These are phyloP conservation scores for Acanthosepion esculentum DNA, from an alignment of 2,888 invertebrate genomes.

Conservation along the genomic window DNA sequence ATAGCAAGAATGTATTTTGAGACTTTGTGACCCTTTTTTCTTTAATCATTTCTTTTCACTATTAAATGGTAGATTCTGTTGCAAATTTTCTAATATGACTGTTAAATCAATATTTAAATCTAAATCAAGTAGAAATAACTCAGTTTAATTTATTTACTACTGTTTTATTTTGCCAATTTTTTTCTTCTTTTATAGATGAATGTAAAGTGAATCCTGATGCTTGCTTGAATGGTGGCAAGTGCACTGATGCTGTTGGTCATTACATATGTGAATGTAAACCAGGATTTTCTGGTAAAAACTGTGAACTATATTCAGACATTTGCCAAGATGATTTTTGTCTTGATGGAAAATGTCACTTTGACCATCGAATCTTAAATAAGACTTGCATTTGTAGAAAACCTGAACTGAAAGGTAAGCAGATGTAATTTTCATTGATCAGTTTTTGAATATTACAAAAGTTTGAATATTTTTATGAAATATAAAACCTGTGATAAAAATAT, in stretches of 20 bases:
- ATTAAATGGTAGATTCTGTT: no score
- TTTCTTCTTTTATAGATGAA: conserved; percentile 16
- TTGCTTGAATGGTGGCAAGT: not conserved
- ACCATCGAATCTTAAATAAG: not conserved
- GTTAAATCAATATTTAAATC: no score
- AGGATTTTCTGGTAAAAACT: not conserved
- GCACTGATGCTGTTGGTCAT: not conserved
- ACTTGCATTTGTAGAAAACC: conserved; percentile 34
- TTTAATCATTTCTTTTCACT: no score
- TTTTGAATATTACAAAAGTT: not conserved
- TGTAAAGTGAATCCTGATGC: not conserved
- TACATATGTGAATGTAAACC: not conserved
- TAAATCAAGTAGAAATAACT: no score
- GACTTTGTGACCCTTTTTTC: no score
- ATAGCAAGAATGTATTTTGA: no score
- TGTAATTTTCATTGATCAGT: not conserved
- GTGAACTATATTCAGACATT: not conserved
- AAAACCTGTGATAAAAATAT: not conserved
- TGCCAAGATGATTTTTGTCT: not conserved
- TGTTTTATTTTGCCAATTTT: not conserved
- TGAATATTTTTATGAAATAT: not conserved
- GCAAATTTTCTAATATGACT: no score
- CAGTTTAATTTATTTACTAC: not conserved
- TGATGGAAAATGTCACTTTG: not conserved
- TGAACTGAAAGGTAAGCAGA: not conserved